Evolutionary conservation across 2,113 vertebrate species (phyloP).

Genomic region (Tupaia tana): DNA sequence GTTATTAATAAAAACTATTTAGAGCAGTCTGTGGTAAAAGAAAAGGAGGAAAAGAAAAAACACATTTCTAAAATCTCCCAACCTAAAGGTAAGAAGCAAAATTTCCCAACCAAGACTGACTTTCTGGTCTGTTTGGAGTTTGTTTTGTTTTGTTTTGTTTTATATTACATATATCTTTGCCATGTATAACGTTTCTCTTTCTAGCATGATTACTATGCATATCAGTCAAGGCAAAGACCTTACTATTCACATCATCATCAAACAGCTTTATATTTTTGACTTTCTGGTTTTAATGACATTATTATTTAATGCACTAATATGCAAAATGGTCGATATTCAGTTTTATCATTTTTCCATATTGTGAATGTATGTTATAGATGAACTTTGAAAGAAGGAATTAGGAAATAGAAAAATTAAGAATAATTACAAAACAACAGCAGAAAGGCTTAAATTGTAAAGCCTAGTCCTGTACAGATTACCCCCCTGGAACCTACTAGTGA

Average conservation of each 20-base stretch:
- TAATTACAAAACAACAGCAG: neutral
- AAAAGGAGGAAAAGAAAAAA: slow-evolving; percentile 60
- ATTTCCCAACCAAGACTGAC: neutral
- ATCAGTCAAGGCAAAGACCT: no score
- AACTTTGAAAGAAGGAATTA: neutral
- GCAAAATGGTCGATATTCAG: neutral
- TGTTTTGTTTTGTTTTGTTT: no score
- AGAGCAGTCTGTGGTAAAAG: neutral
- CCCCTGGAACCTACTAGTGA: neutral
- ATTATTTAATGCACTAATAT: neutral
- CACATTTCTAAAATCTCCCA: neutral
- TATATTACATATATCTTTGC: no score
- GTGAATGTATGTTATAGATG: neutral
- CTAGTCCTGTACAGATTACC: neutral
- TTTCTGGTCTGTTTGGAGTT: neutral
- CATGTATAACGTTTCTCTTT: no score
- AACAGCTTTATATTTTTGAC: no score
- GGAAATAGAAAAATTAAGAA: neutral
- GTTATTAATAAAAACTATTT: neutral
- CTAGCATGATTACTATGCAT: no score
- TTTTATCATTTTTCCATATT: neutral
- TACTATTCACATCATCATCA: no score
- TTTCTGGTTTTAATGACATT: neutral
- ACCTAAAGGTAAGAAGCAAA: slow-evolving; percentile 66
- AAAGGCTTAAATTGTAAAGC: neutral